Evolutionary conservation across 2,113 vertebrate genomes (phyloP), one percentile per base, ranked within the genome.

Genomic region (Cololabis saira): DNA sequence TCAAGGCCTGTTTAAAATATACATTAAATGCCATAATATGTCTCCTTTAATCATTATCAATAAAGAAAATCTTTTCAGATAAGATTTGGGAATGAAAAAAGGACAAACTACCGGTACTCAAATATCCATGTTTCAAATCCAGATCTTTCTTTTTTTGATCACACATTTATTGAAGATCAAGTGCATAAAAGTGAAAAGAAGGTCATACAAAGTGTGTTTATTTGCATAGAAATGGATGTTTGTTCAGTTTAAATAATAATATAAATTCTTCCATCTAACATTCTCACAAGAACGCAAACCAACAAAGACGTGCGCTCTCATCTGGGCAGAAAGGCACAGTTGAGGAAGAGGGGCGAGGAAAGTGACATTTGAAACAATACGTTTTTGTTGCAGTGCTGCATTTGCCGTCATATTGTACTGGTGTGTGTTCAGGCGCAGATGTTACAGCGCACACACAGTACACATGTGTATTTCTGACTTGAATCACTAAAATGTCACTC

Each of bases 301-400:
- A 37, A 37, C 27, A n/a, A 16, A 24, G 4, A 43, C n/a, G 5
- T 57, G 27, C 19, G 45, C 16, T 0, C 49, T 40, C 3, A 53
- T 41, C 45, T 60, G 51, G 45, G 16, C 55, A 61, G 50, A 16
- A 4, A 17, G 62, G 49, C 41, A 16, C 56, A 70, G 47, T 49
- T 19, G 45, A 78, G 49, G 49, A 71, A 68, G 74, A 83, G n/a
- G 68, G 61, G 73, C 72, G 74, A 78, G 59, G 48, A 63, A 76
- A 84, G 49, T 86, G 81, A 82, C 88, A 88, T 84, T 86, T 83
- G 50, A 78, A 84, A 90, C 83, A 88, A 90, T 78, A 64, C 45
- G 70, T 83, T 79, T 86, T 86, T 83, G 81, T 89, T 53, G 59
- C 18, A 21, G 60, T 19, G 60, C 65, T 43, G 73, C 73, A 74